These are phyloP conservation scores for Struthidea cinerea DNA, from an alignment of 2,113 vertebrate genomes.

Conservation along the genomic window DNA sequence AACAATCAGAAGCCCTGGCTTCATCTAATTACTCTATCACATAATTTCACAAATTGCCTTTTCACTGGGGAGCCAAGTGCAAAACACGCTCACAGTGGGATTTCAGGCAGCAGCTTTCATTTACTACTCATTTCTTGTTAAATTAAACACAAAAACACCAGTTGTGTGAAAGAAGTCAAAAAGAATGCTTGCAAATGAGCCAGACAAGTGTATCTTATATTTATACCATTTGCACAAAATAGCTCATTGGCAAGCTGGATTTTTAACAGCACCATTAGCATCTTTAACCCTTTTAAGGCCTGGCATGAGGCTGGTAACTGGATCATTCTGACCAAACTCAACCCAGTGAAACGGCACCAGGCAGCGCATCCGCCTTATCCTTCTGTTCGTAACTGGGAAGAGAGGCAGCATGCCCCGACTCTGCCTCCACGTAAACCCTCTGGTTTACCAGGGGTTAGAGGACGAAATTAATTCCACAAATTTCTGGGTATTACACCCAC, in stretches of 20 bases:
- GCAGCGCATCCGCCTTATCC: neutral
- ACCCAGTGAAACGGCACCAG: neutral
- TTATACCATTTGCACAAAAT: constrained; percentile 62
- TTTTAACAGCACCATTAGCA: constrained; percentile 25
- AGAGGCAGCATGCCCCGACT: fast-evolving
- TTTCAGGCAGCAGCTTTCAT: constrained; percentile 91
- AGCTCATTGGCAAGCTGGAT: constrained; percentile 58
- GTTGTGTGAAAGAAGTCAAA: constrained; percentile 81
- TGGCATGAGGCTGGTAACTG: neutral
- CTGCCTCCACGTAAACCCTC: fast-evolving
- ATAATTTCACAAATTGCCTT: constrained; percentile 99
- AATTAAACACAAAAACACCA: constrained; percentile 96
- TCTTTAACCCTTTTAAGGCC: constrained; percentile 15
- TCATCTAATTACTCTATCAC: constrained; percentile 99
- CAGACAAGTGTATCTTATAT: constrained; percentile 68
- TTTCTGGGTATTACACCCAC: neutral
- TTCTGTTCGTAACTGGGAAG: neutral
- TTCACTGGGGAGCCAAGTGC: constrained; percentile 94
- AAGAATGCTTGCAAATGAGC: constrained; percentile 75
- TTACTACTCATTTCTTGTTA: constrained; percentile 97
- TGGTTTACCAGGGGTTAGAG: neutral
- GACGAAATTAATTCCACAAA: neutral
- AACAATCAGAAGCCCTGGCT: constrained; percentile 89
- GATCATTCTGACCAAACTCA: neutral
- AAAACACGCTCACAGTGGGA: constrained; percentile 90